Evolutionary conservation across 2,888 invertebrate species (phyloP).

Genomic region (Herminia tarsipennalis): DNA sequence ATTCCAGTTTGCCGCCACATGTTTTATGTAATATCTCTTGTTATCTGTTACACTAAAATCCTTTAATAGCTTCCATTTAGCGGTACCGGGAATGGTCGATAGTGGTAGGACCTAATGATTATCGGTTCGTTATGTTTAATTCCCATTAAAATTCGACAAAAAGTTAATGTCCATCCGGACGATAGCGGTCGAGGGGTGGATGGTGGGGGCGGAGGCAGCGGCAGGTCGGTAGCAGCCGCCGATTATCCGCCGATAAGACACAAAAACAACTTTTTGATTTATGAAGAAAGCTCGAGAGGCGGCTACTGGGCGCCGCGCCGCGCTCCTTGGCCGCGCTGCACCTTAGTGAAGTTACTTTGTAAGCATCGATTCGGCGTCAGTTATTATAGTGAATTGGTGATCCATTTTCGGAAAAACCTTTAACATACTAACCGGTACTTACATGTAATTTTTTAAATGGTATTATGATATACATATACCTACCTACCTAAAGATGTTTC

Average conservation of each 20-base stretch:
- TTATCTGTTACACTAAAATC: conserved; percentile 65
- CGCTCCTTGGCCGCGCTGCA: conserved; percentile 48
- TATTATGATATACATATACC: too few species aligned
- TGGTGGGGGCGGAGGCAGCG: conserved; percentile 41
- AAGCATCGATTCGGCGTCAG: conserved; percentile 10
- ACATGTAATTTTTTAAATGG: too few species aligned
- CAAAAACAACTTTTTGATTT: conserved; percentile 84
- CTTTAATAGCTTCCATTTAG: conserved; percentile 69
- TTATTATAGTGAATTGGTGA: too few species aligned
- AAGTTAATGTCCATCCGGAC: conserved; percentile 68
- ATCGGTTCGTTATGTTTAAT: conserved; percentile 69
- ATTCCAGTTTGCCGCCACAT: conserved; percentile 27
- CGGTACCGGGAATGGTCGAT: conserved; percentile 51
- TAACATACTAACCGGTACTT: too few species aligned
- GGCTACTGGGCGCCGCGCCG: conserved; percentile 78
- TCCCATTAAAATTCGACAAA: conserved; percentile 69
- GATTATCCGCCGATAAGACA: conserved; percentile 82
- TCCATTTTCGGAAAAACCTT: too few species aligned
- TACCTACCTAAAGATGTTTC: too few species aligned
- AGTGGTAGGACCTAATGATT: conserved; percentile 55
- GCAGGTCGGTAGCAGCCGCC: conserved; percentile 76
- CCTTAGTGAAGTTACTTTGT: conserved; percentile 55
- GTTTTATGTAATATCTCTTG: conserved; percentile 45
- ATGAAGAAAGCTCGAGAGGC: conserved; percentile 78
- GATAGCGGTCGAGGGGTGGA: conserved; percentile 42